Conservation (phyloP, 2,113 vertebrate species). For the Lophura nycthemera region DNA sequence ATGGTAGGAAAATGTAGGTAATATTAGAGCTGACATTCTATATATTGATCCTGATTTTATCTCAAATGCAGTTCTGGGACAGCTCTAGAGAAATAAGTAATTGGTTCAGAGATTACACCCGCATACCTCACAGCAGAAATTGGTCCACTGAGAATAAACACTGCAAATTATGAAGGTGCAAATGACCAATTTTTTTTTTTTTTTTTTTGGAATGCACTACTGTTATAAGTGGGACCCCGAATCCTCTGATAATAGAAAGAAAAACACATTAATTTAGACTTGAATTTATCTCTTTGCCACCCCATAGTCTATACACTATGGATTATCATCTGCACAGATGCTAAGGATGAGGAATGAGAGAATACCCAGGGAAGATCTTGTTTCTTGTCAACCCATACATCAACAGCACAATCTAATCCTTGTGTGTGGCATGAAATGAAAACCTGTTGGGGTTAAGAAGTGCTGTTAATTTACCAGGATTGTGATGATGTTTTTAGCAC, state of each 20-base stretch:
- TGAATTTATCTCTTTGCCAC: not conserved
- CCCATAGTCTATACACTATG: not conserved
- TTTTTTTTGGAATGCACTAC: no score
- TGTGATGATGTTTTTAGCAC: fast-evolving
- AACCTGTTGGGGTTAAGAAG: not conserved
- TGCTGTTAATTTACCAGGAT: not conserved
- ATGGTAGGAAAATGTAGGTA: not conserved
- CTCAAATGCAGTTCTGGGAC: not conserved
- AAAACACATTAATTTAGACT: not conserved
- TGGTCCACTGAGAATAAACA: not conserved
- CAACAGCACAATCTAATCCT: not conserved
- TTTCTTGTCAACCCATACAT: not conserved
- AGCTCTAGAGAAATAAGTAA: not conserved
- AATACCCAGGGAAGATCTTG: not conserved
- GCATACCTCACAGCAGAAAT: not conserved
- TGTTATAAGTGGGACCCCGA: not conserved
- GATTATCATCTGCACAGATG: not conserved
- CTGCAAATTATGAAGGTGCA: not conserved
- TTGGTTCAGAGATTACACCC: not conserved
- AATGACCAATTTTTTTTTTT: not conserved
- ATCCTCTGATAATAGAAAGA: not conserved
- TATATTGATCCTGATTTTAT: not conserved
- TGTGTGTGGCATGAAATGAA: fast-evolving
- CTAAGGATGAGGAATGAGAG: not conserved
- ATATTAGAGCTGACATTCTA: not conserved